Percentiles rank a stretch among this genome's conserved stretches.
phyloP scores from a whole-genome alignment of 2,797 vertebrate species.

The Poecilia gillii region DNA sequence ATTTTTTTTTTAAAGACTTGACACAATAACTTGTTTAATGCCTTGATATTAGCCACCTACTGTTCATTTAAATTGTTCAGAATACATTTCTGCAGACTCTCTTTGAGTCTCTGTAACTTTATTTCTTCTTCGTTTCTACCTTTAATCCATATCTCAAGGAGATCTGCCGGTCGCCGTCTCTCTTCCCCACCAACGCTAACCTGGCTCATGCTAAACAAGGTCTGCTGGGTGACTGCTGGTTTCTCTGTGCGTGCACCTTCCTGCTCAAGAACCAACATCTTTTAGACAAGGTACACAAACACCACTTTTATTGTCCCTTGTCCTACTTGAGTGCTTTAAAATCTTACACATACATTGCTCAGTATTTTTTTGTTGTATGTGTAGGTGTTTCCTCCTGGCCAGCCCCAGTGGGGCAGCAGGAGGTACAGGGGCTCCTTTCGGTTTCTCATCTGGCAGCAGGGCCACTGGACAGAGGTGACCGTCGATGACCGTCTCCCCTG shows the following conservation, averaged over 20 bases:
- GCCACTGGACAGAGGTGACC: conserved; percentile 90
- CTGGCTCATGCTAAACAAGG: conserved; percentile 91
- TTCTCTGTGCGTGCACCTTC: conserved; percentile 92
- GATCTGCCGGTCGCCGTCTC: conserved; percentile 84
- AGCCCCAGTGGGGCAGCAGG: conserved; percentile 87
- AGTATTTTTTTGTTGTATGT: not conserved
- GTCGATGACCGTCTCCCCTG: conserved; percentile 93
- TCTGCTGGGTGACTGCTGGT: conserved; percentile 96
- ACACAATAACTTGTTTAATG: not conserved
- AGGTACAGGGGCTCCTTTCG: conserved; percentile 87
- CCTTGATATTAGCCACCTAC: not conserved
- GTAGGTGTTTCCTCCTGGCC: conserved; percentile 89
- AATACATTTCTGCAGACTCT: not conserved
- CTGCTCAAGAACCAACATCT: conserved; percentile 87
- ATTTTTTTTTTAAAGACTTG: not conserved
- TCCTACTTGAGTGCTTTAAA: not conserved
- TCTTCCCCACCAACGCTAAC: conserved; percentile 82
- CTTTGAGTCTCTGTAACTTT: not conserved
- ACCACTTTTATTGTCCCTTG: not conserved
- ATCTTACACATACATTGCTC: not conserved
- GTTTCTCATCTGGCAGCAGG: conserved; percentile 90
- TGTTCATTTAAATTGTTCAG: not conserved
- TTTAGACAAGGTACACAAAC: conserved; percentile 85
- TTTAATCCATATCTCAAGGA: conserved; percentile 81
- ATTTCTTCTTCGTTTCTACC: not conserved